phyloP scores from a whole-genome alignment of 2,888 invertebrate genomes.

The Ectobius pallidus region DNA sequence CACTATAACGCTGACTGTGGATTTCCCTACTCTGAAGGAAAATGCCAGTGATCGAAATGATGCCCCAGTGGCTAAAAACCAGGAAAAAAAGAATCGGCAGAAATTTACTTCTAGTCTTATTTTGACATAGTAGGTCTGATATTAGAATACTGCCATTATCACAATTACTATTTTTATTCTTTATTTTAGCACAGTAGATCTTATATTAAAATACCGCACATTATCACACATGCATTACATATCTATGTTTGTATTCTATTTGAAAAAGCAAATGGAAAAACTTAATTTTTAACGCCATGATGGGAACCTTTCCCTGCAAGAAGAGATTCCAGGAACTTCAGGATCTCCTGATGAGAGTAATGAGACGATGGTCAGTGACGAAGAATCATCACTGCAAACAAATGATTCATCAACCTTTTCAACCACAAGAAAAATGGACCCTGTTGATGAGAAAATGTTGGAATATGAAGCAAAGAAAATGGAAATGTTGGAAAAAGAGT shows the following conservation, averaged over 20 bases:
- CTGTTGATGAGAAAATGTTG: not conserved
- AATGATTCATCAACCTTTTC: not conserved
- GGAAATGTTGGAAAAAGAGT: not conserved
- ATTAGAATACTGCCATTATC: not conserved
- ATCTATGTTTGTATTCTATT: not conserved
- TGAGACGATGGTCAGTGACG: not conserved
- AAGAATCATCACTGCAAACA: not conserved
- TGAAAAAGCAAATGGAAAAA: conserved; percentile 21
- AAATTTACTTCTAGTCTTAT: not conserved
- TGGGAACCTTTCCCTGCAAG: not conserved
- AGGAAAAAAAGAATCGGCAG: not conserved
- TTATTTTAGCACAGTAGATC: too few species aligned
- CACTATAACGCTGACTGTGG: not conserved
- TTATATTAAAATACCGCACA: too few species aligned
- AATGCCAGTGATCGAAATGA: not conserved
- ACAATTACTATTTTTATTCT: too few species aligned
- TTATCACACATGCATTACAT: not conserved
- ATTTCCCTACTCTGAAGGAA: too few species aligned
- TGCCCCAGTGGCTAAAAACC: not conserved
- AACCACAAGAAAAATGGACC: not conserved
- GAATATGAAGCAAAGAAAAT: not conserved
- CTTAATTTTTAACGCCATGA: not conserved
- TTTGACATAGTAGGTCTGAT: not conserved
- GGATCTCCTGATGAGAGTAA: not conserved
- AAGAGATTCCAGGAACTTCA: not conserved